These are phyloP conservation scores for Lagria hirta DNA, from an alignment of 2,888 invertebrate genomes.

Conservation along the genomic window DNA sequence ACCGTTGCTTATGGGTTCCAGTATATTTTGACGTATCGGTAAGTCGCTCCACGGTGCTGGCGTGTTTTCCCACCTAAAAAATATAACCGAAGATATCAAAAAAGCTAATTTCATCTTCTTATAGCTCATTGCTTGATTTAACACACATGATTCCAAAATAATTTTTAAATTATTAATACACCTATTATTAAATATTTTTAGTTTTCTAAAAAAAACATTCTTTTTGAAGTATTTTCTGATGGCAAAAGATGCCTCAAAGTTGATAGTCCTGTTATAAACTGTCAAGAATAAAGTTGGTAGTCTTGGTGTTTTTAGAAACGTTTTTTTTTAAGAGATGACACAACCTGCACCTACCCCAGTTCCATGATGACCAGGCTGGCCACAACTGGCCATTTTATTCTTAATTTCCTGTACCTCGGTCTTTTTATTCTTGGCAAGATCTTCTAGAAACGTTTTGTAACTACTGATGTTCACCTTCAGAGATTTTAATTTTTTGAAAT, in stretches of 20 bases:
- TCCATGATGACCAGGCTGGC: slow-evolving; percentile 69
- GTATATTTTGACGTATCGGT: slow-evolving; percentile 88
- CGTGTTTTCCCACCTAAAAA: slow-evolving; percentile 46
- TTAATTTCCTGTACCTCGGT: slow-evolving; percentile 77
- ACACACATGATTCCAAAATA: too few relatives aligned
- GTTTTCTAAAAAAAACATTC: too few relatives aligned
- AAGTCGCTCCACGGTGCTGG: slow-evolving; percentile 68
- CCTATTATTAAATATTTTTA: slow-evolving; percentile 2
- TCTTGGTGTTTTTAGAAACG: too few relatives aligned
- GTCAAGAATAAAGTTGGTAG: too few relatives aligned
- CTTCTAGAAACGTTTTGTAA: slow-evolving; percentile 83
- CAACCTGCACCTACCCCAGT: slow-evolving; percentile 53
- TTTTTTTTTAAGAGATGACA: too few relatives aligned
- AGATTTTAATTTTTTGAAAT: slow-evolving; percentile 88
- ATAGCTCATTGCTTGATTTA: background rate
- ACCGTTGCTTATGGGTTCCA: slow-evolving; percentile 83
- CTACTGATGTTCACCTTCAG: slow-evolving; percentile 75
- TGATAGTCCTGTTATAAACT: too few relatives aligned
- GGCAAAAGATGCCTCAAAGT: too few relatives aligned
- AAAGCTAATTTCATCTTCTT: background rate
- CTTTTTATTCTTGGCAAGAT: slow-evolving; percentile 81
- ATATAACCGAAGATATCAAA: too few relatives aligned
- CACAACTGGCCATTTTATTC: slow-evolving; percentile 76
- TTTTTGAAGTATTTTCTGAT: too few relatives aligned
- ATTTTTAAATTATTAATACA: background rate